Percentiles rank a stretch among this genome's conserved stretches.
Evolutionary conservation across 1,140 invertebrate genomes (phyloP).

Genomic region (Lanistes nyassanus): DNA sequence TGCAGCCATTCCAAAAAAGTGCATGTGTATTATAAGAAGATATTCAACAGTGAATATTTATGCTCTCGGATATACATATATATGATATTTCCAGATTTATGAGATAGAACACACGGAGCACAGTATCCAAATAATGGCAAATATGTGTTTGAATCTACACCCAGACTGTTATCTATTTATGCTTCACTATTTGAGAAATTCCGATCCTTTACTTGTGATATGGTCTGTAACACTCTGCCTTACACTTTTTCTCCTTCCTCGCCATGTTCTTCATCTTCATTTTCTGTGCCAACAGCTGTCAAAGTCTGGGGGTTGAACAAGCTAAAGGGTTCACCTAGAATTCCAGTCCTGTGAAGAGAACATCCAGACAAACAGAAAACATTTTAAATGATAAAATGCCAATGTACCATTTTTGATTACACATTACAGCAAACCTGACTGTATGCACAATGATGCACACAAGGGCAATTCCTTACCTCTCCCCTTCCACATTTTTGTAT

Average conservation of each 20-base stretch:
- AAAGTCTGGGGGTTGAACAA: constrained; percentile 58
- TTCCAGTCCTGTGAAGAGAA: constrained; percentile 54
- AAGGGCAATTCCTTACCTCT: not conserved
- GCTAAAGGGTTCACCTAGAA: constrained; percentile 59
- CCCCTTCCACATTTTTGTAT: too few species aligned
- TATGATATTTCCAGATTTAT: not conserved
- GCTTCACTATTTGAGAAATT: not conserved
- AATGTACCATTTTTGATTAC: not conserved
- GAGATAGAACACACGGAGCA: not conserved
- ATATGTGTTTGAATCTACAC: not conserved
- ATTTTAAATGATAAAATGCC: too few species aligned
- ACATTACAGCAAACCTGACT: not conserved
- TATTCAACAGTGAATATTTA: not conserved
- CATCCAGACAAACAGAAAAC: not conserved
- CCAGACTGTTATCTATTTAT: not conserved
- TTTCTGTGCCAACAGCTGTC: constrained; percentile 57
- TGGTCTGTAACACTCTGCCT: not conserved
- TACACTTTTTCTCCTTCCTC: constrained; percentile 49
- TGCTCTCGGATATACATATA: not conserved
- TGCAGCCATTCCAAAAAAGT: not conserved
- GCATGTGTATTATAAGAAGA: not conserved
- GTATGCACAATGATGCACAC: not conserved
- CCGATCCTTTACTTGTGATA: too few species aligned
- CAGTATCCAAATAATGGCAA: not conserved
- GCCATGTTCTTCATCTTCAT: constrained; percentile 60